Conservation (phyloP, 92 coral and sea anemone genomes). For the Zoanthus gigantus region DNA sequence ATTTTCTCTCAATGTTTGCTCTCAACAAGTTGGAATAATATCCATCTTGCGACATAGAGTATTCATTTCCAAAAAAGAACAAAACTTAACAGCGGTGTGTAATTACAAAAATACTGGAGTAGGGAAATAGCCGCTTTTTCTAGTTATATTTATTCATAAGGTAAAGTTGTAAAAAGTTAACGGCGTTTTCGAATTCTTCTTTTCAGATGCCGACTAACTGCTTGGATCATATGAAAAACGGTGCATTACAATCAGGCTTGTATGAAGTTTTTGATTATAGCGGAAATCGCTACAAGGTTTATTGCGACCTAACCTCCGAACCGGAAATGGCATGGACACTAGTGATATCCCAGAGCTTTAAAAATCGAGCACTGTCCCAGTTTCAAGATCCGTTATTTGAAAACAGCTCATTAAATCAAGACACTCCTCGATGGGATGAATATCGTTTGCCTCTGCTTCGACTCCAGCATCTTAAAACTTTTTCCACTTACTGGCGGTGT, state of each 20-base stretch:
- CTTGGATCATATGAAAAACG: not conserved
- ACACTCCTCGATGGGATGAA: conserved; percentile 62
- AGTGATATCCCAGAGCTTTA: conserved; percentile 60
- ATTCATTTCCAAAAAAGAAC: too few relatives aligned
- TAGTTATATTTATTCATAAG: not conserved
- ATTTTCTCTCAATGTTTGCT: too few relatives aligned
- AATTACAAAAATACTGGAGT: too few relatives aligned
- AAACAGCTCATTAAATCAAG: conserved; percentile 32
- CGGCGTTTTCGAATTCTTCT: not conserved
- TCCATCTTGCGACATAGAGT: too few relatives aligned
- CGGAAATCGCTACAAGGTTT: not conserved
- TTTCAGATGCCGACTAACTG: not conserved
- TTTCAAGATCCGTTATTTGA: not conserved
- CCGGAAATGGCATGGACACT: conserved; percentile 27
- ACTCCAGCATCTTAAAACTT: conserved; percentile 42
- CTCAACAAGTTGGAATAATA: too few relatives aligned
- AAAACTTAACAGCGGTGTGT: too few relatives aligned
- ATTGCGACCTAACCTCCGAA: not conserved
- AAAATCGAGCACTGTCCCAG: conserved; percentile 25
- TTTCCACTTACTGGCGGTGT: conserved; percentile 72
- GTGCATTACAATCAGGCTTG: not conserved
- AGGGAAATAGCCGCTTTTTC: too few relatives aligned
- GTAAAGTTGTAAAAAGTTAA: not conserved
- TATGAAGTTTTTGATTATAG: not conserved
- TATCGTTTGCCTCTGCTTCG: conserved; percentile 51